Evolutionary conservation across 2,888 invertebrate species (phyloP), one percentile per base, ranked within the genome.

Genomic region (Drosophila austrosaltans): DNA sequence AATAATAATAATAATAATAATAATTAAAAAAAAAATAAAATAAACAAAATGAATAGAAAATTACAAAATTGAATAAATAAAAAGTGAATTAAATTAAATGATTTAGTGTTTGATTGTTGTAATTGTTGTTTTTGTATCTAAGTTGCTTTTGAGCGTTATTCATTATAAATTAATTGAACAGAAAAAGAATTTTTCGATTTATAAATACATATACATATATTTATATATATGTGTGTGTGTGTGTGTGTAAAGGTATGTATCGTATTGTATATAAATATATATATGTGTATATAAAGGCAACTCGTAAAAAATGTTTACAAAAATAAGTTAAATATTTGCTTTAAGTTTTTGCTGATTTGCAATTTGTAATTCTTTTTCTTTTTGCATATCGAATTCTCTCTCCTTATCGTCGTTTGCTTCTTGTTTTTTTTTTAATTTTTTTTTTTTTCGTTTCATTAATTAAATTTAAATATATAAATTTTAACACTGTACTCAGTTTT

Each of bases 401-500:
- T 25, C 20, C 25, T 53, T 69, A 54, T 16, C 6, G 5, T n/a
- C n/a, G 12, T 22, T 56, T 66, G 60, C 58, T 25, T 66, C 42
- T 48, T 8, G 10, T 53, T 7, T 30, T 28, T 63, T 53, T 53
- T 57, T 48, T 28, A 16, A 36, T 48, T 4, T 57, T 36, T 42
- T n/a, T 28, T 20, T 10, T 63, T 48, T 48, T 56, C 36, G 42
- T 61, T 53, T 67, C 67, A 68, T 25, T 44, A 20, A 20, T 20
- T 48, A 48, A 22, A 25, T 48, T 25, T 25, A 77, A 58, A 64
- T 69, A 63, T 69, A 76, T 69, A 76, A 39, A 62, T 64, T 53
- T 66, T 73, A 80, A 82, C 78, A 82, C 78, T 82, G 75, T 78
- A 68, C 76, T 77, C 79, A 79, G 75, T 72, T 79, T 69, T 59